These are phyloP conservation scores for Magallana nippona DNA, from an alignment of 2,888 invertebrate species.

Conservation along the genomic window DNA sequence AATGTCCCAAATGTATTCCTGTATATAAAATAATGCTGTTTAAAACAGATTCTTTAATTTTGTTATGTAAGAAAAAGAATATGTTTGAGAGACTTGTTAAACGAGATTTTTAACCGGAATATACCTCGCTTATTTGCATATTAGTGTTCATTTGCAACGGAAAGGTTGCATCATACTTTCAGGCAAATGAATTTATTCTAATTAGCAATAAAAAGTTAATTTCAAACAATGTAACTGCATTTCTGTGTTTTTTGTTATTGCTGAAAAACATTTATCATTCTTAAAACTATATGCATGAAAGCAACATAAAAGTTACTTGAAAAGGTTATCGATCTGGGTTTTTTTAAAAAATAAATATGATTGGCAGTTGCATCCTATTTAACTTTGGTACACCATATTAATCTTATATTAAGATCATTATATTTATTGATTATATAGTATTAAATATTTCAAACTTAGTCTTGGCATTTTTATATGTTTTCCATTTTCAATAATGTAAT, in stretches of 20 bases:
- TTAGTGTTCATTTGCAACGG: constrained; percentile 52
- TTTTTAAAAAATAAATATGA: no score
- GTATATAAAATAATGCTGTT: neutral
- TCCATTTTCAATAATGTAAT: no score
- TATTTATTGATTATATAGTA: no score
- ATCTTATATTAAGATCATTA: no score
- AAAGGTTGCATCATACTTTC: constrained; percentile 38
- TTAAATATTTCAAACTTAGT: no score
- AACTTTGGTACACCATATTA: no score
- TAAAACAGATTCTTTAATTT: constrained; percentile 30
- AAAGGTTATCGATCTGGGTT: no score
- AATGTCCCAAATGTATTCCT: neutral
- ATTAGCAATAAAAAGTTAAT: constrained; percentile 48
- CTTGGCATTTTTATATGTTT: no score
- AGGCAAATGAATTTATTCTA: constrained; percentile 37
- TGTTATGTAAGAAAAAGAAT: constrained; percentile 29
- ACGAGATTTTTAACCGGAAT: constrained; percentile 47
- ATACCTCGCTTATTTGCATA: constrained; percentile 53
- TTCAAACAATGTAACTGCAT: neutral
- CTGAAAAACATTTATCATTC: no score
- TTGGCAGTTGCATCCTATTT: no score
- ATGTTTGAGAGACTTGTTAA: constrained; percentile 37
- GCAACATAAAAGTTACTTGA: no score
- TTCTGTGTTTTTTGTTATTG: neutral
- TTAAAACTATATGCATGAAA: no score